Evolutionary conservation across 1,140 invertebrate species (phyloP).

Genomic region (Anoplophora glabripennis): DNA sequence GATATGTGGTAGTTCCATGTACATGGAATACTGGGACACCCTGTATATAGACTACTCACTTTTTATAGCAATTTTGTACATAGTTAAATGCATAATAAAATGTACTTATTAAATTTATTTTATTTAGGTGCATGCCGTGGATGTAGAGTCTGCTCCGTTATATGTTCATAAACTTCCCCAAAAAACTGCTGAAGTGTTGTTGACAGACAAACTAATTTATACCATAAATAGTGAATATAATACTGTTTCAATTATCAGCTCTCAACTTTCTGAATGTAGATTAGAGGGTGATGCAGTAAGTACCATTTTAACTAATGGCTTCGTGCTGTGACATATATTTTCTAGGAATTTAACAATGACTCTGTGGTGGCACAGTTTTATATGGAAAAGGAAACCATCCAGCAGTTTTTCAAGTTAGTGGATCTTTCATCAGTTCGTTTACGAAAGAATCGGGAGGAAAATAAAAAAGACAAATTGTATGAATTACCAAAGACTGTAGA

Average conservation of each 20-base stretch:
- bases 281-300: constrained; percentile 57
- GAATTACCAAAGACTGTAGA: constrained; percentile 52
- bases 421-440: constrained; percentile 44
- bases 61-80: constrained; percentile 3
- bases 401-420: constrained; percentile 50
- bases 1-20: too few species aligned
- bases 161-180: constrained; percentile 68
- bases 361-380: constrained; percentile 56
- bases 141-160: constrained; percentile 62
- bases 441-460: constrained; percentile 33
- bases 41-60: background rate
- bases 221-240: constrained; percentile 53
- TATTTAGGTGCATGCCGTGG: constrained; percentile 60
- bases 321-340: constrained; percentile 1
- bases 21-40: too few species aligned
- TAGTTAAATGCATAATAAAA: background rate
- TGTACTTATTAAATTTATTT: constrained; percentile 4
- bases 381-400: constrained; percentile 54
- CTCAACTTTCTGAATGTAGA: constrained; percentile 59
- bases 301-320: background rate
- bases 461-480: constrained; percentile 46
- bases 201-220: constrained; percentile 64
- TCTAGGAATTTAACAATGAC: constrained; percentile 56
- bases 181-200: constrained; percentile 54
- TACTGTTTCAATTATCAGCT: constrained; percentile 58